A percentile compares a stretch with the other conserved stretches of the same genome.
Conservation (phyloP, 1,140 invertebrate species). For the Philopotamus ludificatus region DNA sequence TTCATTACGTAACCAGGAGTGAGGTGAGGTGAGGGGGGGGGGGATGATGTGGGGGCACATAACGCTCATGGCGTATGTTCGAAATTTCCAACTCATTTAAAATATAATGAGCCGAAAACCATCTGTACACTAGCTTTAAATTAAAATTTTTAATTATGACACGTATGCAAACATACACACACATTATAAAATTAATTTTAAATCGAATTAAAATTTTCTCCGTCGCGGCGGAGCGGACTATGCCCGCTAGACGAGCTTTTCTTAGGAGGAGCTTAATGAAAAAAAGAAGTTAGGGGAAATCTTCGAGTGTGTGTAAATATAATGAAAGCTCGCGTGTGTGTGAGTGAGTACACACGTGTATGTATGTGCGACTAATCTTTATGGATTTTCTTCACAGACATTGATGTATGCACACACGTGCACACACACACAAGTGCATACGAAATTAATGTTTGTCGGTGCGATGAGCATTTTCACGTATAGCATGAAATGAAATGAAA, state of each 20-base stretch:
- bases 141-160: background rate
- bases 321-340: constrained; percentile 5
- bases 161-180: too few species aligned
- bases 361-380: constrained; percentile 27
- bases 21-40: background rate
- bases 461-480: constrained; percentile 6
- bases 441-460: constrained; percentile 18
- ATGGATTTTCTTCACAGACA: constrained; percentile 18
- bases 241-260: constrained; percentile 20
- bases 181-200: background rate
- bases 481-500: too few species aligned
- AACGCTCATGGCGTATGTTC: constrained; percentile 16
- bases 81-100: constrained; percentile 24
- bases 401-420: constrained; percentile 2
- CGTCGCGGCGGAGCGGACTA: background rate
- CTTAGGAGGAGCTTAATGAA: constrained; percentile 30
- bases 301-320: constrained; percentile 29
- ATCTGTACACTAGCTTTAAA: constrained; percentile 7
- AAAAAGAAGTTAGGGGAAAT: constrained; percentile 37
- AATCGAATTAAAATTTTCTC: background rate
- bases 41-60: background rate
- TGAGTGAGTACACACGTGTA: constrained; percentile 1
- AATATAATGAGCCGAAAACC: constrained; percentile 24
- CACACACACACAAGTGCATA: constrained; percentile 6
- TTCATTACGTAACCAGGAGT: constrained; percentile 16